Base-by-base conservation (phyloP, 2,888 invertebrate species). In the Macrophya alboannulata region DNA sequence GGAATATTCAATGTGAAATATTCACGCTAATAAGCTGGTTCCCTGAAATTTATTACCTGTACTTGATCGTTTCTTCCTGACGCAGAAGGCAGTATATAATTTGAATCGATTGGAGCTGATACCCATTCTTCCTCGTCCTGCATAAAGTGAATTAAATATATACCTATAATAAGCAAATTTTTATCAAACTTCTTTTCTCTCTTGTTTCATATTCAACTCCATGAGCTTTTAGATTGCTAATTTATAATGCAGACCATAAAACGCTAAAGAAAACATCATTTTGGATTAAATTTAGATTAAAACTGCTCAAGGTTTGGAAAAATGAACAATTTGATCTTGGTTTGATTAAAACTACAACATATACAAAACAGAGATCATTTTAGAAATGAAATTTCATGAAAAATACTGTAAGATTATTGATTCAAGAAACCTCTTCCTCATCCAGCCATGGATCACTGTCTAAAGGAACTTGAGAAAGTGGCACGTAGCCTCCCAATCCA, bases 41-140 rank as follows among this genome's bases (percentile, higher is more conserved):
- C n/a, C 6, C 25, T 4, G 15, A 1, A 25, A 76, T n/a, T 17
- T 48, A 68, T 83, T 68, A 83, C 83, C 83, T 83, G 48, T 65
- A n/a, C 68, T 43, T 43, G 59, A n/a, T 68, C 48, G 15, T 55
- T 77, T 31, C 83, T 68, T 6, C 8, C 40, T 21, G 85, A 17
- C 0, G 55, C 55, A 25, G 74, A 65, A 12, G 86, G 45, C n/a
- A 87, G 25, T 25, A 74, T 43, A 84, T 88, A 87, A 84, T 51
- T 87, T 31, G 86, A 25, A 84, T 88, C 71, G 86, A 5, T 65
- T 79, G 43, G 76, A 17, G 86, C 86, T 15, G 88, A 88, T 48
- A 88, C 85, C 92, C 92, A 92, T 43, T 91, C 91, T 5, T 90
- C 91, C 4, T 90, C 91, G 77, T 91, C 92, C 92, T 92, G 59